phyloP scores from a whole-genome alignment of 2,888 invertebrate genomes.

The Drosophila mulleri region DNA sequence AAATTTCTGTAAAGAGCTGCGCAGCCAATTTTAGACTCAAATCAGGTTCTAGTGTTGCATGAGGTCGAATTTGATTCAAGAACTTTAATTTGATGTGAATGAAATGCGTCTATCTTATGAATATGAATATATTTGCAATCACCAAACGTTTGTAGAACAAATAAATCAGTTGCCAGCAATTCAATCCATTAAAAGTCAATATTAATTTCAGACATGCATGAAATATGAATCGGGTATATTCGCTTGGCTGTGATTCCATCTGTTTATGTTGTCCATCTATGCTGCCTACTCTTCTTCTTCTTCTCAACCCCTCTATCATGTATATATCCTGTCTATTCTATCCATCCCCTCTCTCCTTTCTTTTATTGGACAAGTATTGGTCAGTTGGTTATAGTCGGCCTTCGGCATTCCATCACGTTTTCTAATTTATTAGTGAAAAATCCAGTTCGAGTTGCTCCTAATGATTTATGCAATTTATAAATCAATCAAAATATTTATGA shows the following conservation, averaged over 20 bases:
- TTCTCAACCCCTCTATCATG: no score
- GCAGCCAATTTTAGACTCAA: background rate
- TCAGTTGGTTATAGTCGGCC: background rate
- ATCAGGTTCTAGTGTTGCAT: background rate
- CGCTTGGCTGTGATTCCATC: background rate
- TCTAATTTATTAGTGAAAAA: constrained; percentile 3
- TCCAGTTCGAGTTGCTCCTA: background rate
- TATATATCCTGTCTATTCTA: background rate
- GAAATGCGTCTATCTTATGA: background rate
- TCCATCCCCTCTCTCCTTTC: background rate
- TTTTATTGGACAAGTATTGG: background rate
- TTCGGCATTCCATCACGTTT: background rate
- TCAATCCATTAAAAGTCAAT: background rate
- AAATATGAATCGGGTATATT: background rate
- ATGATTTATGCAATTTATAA: constrained; percentile 29
- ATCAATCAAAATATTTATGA: constrained; percentile 18
- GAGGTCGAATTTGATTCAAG: background rate
- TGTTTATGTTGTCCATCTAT: background rate
- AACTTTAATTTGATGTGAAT: background rate
- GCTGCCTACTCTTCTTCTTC: background rate
- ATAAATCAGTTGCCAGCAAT: background rate
- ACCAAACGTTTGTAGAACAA: background rate
- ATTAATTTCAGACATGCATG: background rate
- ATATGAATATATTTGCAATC: background rate
- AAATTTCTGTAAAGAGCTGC: background rate